phyloP scores from a whole-genome alignment of 2,797 vertebrate species.

The Anguilla pacifica region DNA sequence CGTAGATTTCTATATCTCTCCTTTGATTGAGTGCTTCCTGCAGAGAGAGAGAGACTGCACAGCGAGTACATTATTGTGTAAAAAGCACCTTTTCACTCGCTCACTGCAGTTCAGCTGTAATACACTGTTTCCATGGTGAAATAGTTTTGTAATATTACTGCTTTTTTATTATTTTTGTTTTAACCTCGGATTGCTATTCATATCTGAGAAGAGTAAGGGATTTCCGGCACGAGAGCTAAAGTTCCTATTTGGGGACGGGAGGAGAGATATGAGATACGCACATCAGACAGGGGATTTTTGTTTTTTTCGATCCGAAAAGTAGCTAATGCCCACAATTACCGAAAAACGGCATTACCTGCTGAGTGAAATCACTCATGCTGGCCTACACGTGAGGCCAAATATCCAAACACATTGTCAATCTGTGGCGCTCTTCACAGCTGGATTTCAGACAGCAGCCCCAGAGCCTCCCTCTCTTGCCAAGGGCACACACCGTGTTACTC shows the following conservation, averaged over 20 bases:
- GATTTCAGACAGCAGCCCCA: not conserved
- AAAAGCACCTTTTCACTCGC: conserved; percentile 65
- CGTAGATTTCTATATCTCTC: conserved; percentile 66
- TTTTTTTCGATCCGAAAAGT: not conserved
- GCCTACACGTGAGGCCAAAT: not conserved
- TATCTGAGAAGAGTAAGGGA: not conserved
- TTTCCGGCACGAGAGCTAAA: not conserved
- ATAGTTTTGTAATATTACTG: not conserved
- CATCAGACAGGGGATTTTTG: not conserved
- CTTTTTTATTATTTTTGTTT: not conserved
- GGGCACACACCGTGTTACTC: conserved; percentile 44
- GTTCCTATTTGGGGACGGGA: not conserved
- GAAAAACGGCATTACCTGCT: not conserved
- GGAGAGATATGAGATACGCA: not conserved
- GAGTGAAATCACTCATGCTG: not conserved
- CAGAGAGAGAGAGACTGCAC: conserved; percentile 54
- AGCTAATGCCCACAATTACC: not conserved
- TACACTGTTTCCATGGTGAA: conserved; percentile 30
- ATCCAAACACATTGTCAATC: conserved; percentile 10
- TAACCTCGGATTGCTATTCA: not conserved
- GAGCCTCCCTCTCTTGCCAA: conserved; percentile 49
- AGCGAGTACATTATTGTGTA: conserved; percentile 74
- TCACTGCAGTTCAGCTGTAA: conserved; percentile 58
- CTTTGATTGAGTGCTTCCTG: conserved; percentile 72
- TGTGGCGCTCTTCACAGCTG: too few relatives aligned